Percentiles rank a stretch among this genome's conserved stretches.
phyloP scores from a whole-genome alignment of 2,113 vertebrate genomes.

The Xenopus tropicalis region UCB_Xtro_10.0 CM004443.2:183279001-183279500 shows the following conservation, averaged over 20 bases:
- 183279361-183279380: no score
- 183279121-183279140: neutral
- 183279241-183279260: neutral
- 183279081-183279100: neutral
- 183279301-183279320: no score
- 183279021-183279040: slow-evolving; percentile 9
- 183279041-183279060: neutral
- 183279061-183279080: neutral
- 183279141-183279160: neutral
- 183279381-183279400: no score
- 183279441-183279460: no score
- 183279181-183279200: slow-evolving; percentile 1
- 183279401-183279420: no score
- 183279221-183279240: neutral
- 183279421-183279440: no score
- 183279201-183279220: neutral
- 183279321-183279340: no score
- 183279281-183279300: no score
- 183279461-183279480: no score
- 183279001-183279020: neutral
- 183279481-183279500: no score
- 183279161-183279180: neutral
- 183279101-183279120: neutral
- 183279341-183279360: no score
- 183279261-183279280: neutral